Evolutionary conservation across 2,888 invertebrate genomes (phyloP).

Genomic region (Mellilla xanthometata): DNA sequence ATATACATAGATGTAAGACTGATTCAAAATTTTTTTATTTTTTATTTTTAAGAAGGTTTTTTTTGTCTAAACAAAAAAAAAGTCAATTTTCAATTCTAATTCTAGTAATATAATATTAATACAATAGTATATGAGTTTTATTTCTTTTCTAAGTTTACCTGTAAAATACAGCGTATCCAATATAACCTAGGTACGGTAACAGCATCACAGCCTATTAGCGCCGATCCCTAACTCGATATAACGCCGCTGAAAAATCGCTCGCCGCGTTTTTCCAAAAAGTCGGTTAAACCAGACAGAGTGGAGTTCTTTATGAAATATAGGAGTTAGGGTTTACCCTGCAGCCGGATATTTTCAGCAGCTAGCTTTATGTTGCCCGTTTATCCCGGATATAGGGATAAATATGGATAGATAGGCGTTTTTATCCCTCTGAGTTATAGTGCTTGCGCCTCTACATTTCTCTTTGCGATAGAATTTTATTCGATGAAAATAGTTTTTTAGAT

Average conservation of each 20-base stretch:
- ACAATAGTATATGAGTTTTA: no score
- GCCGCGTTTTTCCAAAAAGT: conserved; percentile 28
- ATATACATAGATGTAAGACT: no score
- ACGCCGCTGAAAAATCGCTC: conserved; percentile 23
- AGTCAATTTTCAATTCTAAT: no score
- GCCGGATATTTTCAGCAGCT: conserved; percentile 30
- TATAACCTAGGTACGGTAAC: no score
- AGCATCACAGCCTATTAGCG: conserved; percentile 3
- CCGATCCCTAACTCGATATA: conserved; percentile 34
- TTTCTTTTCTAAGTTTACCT: no score
- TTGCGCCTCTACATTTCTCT: conserved; percentile 8
- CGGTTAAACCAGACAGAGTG: conserved; percentile 38
- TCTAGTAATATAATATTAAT: no score
- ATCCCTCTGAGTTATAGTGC: conserved; percentile 21
- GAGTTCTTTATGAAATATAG: conserved; percentile 37
- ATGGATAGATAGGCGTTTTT: conserved; percentile 31
- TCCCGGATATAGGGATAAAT: conserved; percentile 28
- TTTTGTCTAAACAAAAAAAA: no score
- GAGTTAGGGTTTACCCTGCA: conserved; percentile 22
- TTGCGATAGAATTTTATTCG: conserved; percentile 19
- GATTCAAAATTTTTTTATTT: no score
- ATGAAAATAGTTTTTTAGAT: no score
- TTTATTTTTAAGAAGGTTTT: no score
- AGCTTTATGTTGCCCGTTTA: conserved; percentile 26
- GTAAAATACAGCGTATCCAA: no score